Evolutionary conservation across 2,797 vertebrate genomes (phyloP), one percentile per base, ranked within the genome.

Genomic region (Acanthurus tractus): DNA sequence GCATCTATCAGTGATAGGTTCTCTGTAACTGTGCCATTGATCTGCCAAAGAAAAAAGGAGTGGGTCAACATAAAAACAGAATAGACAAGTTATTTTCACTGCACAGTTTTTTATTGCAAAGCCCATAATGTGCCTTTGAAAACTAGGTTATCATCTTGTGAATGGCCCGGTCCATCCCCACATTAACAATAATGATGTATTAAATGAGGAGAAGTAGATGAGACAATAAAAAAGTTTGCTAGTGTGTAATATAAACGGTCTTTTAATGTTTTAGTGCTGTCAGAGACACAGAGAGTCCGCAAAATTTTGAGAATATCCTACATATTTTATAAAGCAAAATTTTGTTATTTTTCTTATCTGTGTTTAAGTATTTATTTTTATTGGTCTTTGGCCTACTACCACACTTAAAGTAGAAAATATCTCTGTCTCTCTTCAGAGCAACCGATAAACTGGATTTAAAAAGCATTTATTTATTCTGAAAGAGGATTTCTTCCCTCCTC

Each of bases 11-110:
- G 92, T 48, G 98, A 99, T 94, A 99, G 96, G 88, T 99, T 99
- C 95, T 99, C 98, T 2, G 98, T 99, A 89, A 99, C 98, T 18
- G 98, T 99, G 91, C 98, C 98, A 86, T 99, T 99, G 94, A 99
- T 99, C 98, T 99, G 87, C 57, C 55, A 68, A 23, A 63, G 57
- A 38, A 74, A 55, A 34, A 46, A 70, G 46, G 29, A 68, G 72
- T 11, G 14, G 77, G 42, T 88, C 23, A 79, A 61, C n/a, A 68
- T 22, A 62, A 75, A 25, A 70, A 44, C 20, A 63, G 44, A 80
- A 65, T 2, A 4, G 29, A 70, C 29, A 70, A 17, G 25, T 62
- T n/a, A 52, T 40, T 23, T 42, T 66, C 17, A 52, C 2, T 52
- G n/a, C 23, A 74, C 0, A 56, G 3, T 57, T 68, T 71, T 46